A percentile compares a stretch with the other conserved stretches of the same genome.
Evolutionary conservation across 2,888 invertebrate species (phyloP).

Genomic region (Lamellibrachia columna): DNA sequence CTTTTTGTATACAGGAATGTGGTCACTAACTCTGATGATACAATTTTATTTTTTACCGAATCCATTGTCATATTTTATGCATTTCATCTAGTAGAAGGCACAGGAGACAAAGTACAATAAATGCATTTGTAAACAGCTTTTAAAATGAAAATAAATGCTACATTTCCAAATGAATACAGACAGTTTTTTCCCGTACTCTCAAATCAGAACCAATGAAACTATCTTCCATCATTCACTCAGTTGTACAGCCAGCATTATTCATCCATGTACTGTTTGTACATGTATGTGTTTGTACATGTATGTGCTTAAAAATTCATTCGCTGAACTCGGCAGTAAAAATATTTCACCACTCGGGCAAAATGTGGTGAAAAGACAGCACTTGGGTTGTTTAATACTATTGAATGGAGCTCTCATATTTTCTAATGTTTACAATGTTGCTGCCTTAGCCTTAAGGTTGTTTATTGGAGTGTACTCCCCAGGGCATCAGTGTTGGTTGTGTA

Average conservation of each 20-base stretch:
- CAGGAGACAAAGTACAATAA: too few relatives aligned
- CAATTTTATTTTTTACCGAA: too few relatives aligned
- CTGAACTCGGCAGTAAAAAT: background rate
- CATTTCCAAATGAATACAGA: background rate
- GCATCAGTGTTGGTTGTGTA: background rate
- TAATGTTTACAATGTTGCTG: background rate
- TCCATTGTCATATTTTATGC: too few relatives aligned
- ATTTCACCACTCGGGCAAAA: background rate
- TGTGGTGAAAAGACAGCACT: background rate
- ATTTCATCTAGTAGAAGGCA: too few relatives aligned
- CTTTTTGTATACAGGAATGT: too few relatives aligned
- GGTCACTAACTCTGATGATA: too few relatives aligned
- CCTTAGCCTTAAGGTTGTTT: background rate
- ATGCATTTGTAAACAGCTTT: too few relatives aligned
- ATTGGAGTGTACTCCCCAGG: background rate
- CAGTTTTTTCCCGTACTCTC: background rate
- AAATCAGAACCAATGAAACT: background rate
- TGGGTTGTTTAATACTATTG: background rate
- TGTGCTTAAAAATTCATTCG: too few relatives aligned
- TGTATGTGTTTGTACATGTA: too few relatives aligned
- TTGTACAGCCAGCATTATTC: background rate
- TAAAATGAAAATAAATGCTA: background rate
- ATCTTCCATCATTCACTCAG: background rate
- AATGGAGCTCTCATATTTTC: too few relatives aligned
- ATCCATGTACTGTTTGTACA: background rate